A percentile compares a stretch with the other conserved stretches of the same genome.
These are phyloP conservation scores for Nomada flava DNA, from an alignment of 2,888 invertebrate species.

Conservation along the genomic window DNA sequence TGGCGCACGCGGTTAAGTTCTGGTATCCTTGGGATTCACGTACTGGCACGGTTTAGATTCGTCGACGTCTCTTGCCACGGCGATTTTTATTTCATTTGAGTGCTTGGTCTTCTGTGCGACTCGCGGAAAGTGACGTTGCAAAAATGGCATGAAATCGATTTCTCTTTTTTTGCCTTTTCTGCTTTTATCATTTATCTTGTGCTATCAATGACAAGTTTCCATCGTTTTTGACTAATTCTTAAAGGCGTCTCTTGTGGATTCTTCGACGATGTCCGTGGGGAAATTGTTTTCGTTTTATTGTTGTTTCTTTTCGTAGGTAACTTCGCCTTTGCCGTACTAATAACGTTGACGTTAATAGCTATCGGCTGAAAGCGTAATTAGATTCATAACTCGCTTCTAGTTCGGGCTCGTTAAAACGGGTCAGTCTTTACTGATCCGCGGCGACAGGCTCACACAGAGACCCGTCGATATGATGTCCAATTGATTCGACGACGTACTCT, in stretches of 20 bases:
- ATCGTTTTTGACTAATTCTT: conserved; percentile 2
- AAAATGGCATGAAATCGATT: no score
- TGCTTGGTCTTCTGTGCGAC: not conserved
- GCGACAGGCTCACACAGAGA: not conserved
- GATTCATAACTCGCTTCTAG: not conserved
- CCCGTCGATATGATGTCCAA: conserved; percentile 17
- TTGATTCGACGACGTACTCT: not conserved
- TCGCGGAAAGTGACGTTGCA: not conserved
- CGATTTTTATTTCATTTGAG: conserved; percentile 33
- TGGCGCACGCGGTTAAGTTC: conserved; percentile 57
- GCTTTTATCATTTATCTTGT: no score
- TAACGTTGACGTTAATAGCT: not conserved
- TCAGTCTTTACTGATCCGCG: not conserved
- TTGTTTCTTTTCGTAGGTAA: not conserved
- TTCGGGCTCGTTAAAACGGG: not conserved
- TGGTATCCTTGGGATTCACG: conserved; percentile 18
- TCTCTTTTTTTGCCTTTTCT: not conserved
- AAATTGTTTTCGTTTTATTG: no score
- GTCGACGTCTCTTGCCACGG: not conserved
- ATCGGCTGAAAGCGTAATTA: not conserved
- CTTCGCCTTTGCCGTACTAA: no score
- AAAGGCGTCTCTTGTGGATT: not conserved
- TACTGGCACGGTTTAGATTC: conserved; percentile 22
- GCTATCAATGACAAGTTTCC: not conserved
- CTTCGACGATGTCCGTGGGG: no score